Evolutionary conservation across 37 sponge, comb jelly and placozoan species (phyloP).

Genomic region (Mnemiopsis leidyi): DNA sequence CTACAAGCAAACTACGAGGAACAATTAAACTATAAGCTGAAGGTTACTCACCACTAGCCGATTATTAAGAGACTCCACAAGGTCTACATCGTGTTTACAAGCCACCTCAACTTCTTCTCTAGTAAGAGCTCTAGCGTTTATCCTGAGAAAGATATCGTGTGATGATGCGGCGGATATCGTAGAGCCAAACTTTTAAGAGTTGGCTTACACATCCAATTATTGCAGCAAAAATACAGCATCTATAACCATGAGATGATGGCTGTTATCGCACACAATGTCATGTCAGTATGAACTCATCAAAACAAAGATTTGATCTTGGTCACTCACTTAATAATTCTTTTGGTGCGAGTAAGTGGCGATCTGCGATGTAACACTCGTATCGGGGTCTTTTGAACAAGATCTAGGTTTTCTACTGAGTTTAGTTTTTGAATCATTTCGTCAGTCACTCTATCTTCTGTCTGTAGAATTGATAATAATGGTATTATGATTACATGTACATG

Average conservation of each 20-base stretch:
- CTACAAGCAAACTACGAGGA: no score
- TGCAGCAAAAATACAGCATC: no score
- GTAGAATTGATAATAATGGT: no score
- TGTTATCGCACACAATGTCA: no score
- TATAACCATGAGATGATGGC: no score
- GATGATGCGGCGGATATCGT: background rate
- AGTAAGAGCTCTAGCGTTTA: conserved; percentile 16
- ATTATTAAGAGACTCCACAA: background rate
- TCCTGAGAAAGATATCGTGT: background rate
- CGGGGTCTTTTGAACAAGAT: conserved; percentile 86
- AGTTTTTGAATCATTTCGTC: conserved; percentile 48
- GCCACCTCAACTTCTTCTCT: background rate
- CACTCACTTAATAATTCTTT: conserved; percentile 11
- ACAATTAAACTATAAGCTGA: no score
- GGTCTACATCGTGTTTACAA: background rate
- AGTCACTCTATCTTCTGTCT: background rate
- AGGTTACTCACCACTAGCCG: conserved; percentile 42
- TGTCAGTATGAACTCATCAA: no score
- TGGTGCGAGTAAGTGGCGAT: conserved; percentile 71
- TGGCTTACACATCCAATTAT: no score
- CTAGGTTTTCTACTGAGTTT: conserved; percentile 66
- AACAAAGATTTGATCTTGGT: no score
- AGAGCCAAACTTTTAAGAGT: no score
- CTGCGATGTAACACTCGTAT: conserved; percentile 92
- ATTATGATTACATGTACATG: no score